These are phyloP conservation scores for Furcula furcula DNA, from an alignment of 2,888 invertebrate genomes.

Conservation along the genomic window DNA sequence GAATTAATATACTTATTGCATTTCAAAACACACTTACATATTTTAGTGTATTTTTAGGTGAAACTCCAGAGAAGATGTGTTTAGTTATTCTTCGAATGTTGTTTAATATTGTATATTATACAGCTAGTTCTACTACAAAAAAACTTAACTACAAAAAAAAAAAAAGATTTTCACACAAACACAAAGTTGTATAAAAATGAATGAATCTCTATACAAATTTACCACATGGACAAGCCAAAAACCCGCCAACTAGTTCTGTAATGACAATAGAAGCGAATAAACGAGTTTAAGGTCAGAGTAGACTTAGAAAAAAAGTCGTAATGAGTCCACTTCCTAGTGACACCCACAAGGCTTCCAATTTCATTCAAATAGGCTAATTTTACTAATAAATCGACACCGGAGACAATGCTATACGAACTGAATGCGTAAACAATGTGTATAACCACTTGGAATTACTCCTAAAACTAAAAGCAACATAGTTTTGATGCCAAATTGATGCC, in stretches of 20 bases:
- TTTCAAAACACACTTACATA: no score
- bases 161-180: no score
- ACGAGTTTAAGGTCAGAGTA: conserved; percentile 12
- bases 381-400: conserved; percentile 2
- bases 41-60: no score
- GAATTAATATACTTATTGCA: no score
- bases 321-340: conserved; percentile 12
- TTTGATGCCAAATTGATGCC: no score
- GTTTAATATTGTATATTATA: no score
- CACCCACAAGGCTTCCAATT: conserved; percentile 8
- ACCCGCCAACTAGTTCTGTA: conserved; percentile 17
- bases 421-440: not conserved
- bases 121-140: no score
- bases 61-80: no score
- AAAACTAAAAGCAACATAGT: no score
- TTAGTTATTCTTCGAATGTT: no score
- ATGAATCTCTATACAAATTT: conserved; percentile 1
- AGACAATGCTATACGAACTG: conserved; percentile 15
- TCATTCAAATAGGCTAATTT: conserved; percentile 6
- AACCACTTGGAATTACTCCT: conserved; percentile 8
- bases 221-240: conserved; percentile 4
- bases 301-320: conserved; percentile 11
- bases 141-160: no score
- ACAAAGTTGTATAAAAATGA: no score
- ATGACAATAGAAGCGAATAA: conserved; percentile 8